These are phyloP conservation scores for Megastigmus dorsalis DNA, from an alignment of 2,888 invertebrate species.

Conservation along the genomic window DNA sequence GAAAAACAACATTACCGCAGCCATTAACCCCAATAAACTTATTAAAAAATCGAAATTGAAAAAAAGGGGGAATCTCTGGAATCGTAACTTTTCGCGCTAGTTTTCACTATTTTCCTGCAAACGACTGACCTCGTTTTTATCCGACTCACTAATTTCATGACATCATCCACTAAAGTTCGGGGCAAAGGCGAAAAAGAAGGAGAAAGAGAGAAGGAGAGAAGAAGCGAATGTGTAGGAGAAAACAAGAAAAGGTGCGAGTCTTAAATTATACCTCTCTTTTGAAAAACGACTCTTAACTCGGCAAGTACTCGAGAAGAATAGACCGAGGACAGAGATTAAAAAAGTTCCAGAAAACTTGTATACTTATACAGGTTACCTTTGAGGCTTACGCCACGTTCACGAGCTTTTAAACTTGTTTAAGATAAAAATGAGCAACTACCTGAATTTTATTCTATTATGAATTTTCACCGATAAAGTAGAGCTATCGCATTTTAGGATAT, in stretches of 20 bases:
- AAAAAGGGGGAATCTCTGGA: neutral
- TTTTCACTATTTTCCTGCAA: neutral
- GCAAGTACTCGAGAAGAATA: slow-evolving; percentile 34
- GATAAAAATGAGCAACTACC: neutral
- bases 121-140: slow-evolving; percentile 22
- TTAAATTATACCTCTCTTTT: slow-evolving; percentile 48
- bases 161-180: slow-evolving; percentile 30
- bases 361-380: slow-evolving; percentile 24
- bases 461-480: too few species aligned
- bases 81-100: neutral
- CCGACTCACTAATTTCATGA: slow-evolving; percentile 18
- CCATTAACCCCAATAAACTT: neutral
- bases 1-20: too few species aligned
- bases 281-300: slow-evolving; percentile 48
- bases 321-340: slow-evolving; percentile 52
- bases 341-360: slow-evolving; percentile 43
- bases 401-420: slow-evolving; percentile 26
- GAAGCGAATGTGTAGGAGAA: neutral
- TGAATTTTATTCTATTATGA: too few species aligned
- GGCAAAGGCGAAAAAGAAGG: neutral
- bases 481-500: neutral
- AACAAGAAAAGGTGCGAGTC: slow-evolving; percentile 42
- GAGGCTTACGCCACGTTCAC: neutral
- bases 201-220: neutral
- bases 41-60: neutral